Base-by-base conservation (phyloP, 2,113 vertebrate genomes). In the Planiliza haematocheilus region DNA sequence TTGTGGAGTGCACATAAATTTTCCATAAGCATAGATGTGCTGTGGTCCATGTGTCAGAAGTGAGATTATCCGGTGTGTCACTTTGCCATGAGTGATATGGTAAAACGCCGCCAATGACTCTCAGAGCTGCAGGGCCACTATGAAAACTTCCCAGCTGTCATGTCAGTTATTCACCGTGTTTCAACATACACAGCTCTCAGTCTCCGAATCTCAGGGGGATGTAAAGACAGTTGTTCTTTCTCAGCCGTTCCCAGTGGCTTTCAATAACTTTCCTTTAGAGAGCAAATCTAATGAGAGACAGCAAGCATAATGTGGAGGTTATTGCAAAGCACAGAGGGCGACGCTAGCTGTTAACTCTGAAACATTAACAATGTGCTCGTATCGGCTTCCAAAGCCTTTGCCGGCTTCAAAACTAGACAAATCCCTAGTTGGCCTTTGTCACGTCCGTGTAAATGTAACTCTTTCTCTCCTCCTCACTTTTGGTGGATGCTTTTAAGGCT, bases 71-170 rank as follows among this genome's bases (percentile, higher is more conserved):
- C 36, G 16, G 10, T 57, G 49, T 81, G 81, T 88, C 73, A 65
- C 65, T 81, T 87, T 81, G 55, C 70, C 64, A 59, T 37, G 7
- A 81, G 63, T 70, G 73, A 87, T 75, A 18, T 24, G 11, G 68
- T 58, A 53, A 70, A 87, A 80, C 59, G 59, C 57, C 37, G 51
- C 45, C 61, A 67, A 82, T 62, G 82, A 71, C 78, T 81, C 73
- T 77, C 13, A 34, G 76, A 86, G 80, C 81, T 77, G 73, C 60
- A 50, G 73, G 52, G 61, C 66, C 18, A 12, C 36, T 50, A 70
- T 82, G 77, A 85, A 81, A 88, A 86, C 77, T 68, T 84, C 62
- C 80, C 53, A 86, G 67, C 79, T 81, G 72, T 58, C 70, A 73
- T 66, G 21, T 88, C 80, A 73, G 76, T 76, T 87, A 67, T 74